Evolutionary conservation across 1,140 invertebrate genomes (phyloP).

Genomic region (Mya arenaria): DNA sequence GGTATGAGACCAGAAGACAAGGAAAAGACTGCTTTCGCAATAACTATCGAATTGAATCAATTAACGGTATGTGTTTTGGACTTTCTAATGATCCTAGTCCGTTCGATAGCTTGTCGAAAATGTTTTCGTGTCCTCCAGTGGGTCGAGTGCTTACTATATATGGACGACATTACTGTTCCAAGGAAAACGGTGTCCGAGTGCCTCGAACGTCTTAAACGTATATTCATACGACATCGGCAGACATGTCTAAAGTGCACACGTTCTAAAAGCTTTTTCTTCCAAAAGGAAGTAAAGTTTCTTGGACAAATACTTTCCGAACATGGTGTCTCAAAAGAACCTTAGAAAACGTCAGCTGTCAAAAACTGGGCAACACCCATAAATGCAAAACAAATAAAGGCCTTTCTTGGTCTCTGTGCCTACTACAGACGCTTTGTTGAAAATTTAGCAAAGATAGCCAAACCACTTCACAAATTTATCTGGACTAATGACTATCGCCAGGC

Average conservation of each 20-base stretch:
- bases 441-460: slow-evolving; percentile 59
- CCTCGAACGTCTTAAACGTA: slow-evolving; percentile 29
- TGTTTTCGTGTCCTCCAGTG: slow-evolving; percentile 35
- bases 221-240: slow-evolving; percentile 57
- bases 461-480: slow-evolving; percentile 37
- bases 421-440: slow-evolving; percentile 68
- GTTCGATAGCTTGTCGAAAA: slow-evolving; percentile 58
- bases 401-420: slow-evolving; percentile 67
- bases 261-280: slow-evolving; percentile 61
- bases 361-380: slow-evolving; percentile 71
- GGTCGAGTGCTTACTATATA: slow-evolving; percentile 43
- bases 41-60: slow-evolving; percentile 18
- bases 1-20: slow-evolving; percentile 9
- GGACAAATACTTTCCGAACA: slow-evolving; percentile 65
- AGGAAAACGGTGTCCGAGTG: slow-evolving; percentile 7
- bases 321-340: slow-evolving; percentile 63
- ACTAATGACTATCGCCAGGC: slow-evolving; percentile 6
- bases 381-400: slow-evolving; percentile 62
- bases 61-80: slow-evolving; percentile 43
- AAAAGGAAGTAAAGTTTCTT: slow-evolving; percentile 58
- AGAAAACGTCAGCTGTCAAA: slow-evolving; percentile 69
- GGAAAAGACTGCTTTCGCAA: slow-evolving; percentile 15
- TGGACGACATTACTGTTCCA: slow-evolving; percentile 58
- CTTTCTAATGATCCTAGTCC: slow-evolving; percentile 51
- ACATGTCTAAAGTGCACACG: slow-evolving; percentile 64